Evolutionary conservation across 2,797 vertebrate genomes (phyloP).

Genomic region (Phataginus tricuspis): DNA sequence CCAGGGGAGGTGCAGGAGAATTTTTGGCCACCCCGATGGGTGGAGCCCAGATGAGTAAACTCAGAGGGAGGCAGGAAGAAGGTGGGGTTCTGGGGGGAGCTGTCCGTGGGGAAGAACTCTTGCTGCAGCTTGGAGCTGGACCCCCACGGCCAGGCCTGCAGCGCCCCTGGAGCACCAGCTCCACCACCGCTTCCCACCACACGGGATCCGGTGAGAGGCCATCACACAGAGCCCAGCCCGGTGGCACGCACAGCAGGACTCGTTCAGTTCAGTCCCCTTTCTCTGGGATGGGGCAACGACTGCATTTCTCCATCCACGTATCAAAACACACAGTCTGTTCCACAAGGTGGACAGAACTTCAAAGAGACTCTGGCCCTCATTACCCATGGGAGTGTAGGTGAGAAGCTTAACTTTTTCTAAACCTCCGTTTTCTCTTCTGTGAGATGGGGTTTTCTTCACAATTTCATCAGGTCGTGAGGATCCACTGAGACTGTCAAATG

Average conservation of each 20-base stretch:
- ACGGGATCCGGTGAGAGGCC: background rate
- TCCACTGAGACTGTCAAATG: background rate
- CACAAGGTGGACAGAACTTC: background rate
- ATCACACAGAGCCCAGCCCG: accelerated
- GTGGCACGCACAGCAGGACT: accelerated
- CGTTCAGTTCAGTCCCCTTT: background rate
- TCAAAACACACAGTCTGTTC: background rate
- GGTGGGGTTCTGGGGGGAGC: background rate
- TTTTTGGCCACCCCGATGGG: background rate
- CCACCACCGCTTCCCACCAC: background rate
- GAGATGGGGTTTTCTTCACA: background rate
- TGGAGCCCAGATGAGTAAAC: background rate
- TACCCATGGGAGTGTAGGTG: background rate
- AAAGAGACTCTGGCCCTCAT: background rate
- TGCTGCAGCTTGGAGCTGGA: accelerated
- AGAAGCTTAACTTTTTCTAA: background rate
- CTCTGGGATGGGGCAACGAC: background rate
- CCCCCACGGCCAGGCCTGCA: accelerated
- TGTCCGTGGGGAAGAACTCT: too few species aligned
- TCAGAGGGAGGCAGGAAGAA: background rate
- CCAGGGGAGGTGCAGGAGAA: accelerated
- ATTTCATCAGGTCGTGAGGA: background rate
- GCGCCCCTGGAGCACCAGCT: too few species aligned
- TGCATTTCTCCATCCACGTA: background rate
- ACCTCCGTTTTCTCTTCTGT: background rate